A percentile compares a stretch with the other conserved stretches of the same genome.
These are phyloP conservation scores for Prunella fulvescens DNA, from an alignment of 2,113 vertebrate species.

Conservation along the genomic window DNA sequence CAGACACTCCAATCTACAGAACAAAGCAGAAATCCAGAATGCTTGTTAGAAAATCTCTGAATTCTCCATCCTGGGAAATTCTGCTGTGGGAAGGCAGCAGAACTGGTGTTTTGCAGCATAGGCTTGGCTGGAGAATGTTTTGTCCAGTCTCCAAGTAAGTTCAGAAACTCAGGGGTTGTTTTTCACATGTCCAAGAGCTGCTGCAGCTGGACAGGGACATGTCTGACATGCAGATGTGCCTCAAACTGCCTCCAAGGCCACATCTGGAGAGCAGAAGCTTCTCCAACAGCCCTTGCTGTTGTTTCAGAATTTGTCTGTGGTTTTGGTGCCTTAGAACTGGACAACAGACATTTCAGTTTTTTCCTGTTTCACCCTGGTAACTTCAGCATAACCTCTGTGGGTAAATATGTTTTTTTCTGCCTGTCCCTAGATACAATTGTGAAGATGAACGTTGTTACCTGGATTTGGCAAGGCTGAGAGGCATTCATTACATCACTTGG, in stretches of 20 bases:
- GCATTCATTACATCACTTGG: conserved; percentile 93
- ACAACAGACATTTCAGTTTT: not conserved
- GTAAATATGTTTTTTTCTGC: not conserved
- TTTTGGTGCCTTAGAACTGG: not conserved
- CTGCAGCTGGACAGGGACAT: not conserved
- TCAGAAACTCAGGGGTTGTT: not conserved
- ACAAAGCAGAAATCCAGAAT: not conserved
- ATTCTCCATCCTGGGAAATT: not conserved
- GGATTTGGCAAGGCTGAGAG: conserved; percentile 92
- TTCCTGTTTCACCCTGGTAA: not conserved
- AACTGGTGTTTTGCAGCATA: not conserved
- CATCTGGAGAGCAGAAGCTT: not conserved
- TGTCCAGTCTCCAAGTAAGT: not conserved
- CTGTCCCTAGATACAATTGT: conserved; percentile 89
- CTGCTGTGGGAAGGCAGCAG: not conserved
- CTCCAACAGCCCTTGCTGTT: not conserved
- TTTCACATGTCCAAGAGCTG: not conserved
- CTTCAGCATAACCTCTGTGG: not conserved
- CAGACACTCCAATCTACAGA: not conserved
- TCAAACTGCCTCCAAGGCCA: not conserved
- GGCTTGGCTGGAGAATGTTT: not conserved
- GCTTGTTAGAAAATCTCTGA: not conserved
- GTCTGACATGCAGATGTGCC: not conserved
- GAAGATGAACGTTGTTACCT: conserved; percentile 95
- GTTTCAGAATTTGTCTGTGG: not conserved